Base-by-base conservation (phyloP, 2,888 invertebrate genomes). In the Meloe dianella region DNA sequence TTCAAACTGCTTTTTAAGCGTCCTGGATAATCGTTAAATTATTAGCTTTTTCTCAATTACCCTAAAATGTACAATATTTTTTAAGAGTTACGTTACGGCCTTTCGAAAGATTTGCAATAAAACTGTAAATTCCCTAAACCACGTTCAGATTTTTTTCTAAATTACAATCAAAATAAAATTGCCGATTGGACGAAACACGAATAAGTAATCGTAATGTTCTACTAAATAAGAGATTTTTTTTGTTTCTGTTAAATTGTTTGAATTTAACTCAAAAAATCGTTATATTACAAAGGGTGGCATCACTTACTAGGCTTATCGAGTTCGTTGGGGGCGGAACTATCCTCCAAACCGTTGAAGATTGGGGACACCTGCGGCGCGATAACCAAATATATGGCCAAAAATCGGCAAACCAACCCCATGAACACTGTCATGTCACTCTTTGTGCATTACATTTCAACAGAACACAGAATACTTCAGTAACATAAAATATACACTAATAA, bases 241-340 rank as follows among this genome's bases (percentile, higher is more conserved):
- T 12, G 3, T 35, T 2, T 35, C 14, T 2, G 1, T 35, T 35
- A 1, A 35, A 32, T 32, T 32, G 7, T 32, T 32, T 7, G 32
- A 7, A 7, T 32, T 9, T 32, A 35, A 35, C 17, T 2, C 10
- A n/a, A 12, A 41, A 41, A 41, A 41, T 35, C 12, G 35, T 35
- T 30, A 35, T 35, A 6, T 6, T 30, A 6, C 9, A 35, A 35
- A 2, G 35, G 35, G 3, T 17, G 17, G 32, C 58, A 61, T 61
- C 64, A 74, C 82, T 84, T 74, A 88, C 89, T 88, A 86, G 88
- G 89, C 77, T 87, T 87, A 83, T 89, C 88, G 72, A 89, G 83
- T 80, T 88, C 88, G 79, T 88, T 88, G 47, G 87, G 84, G 73
- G 87, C 86, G 68, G 87, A 86, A 75, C 85, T 87, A 7, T 88